Percentiles rank a stretch among this genome's conserved stretches.
Conservation (phyloP, 2,113 vertebrate genomes). For the human region DNA sequence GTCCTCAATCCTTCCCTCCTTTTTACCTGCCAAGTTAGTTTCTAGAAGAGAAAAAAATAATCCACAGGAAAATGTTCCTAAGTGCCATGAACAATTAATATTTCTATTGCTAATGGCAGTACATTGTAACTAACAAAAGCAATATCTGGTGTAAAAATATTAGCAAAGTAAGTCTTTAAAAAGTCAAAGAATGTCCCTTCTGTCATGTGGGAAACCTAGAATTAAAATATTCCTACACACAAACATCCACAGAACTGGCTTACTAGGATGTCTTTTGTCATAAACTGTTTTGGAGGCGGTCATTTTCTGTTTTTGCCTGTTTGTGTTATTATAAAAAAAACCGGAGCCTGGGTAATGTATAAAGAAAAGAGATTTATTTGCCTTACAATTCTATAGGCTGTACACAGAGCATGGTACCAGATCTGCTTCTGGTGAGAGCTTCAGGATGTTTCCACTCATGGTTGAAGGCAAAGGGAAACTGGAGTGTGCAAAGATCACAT, state of each 20-base stretch:
- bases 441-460: too few species aligned
- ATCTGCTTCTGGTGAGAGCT: too few species aligned
- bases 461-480: too few species aligned
- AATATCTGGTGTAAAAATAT: not conserved
- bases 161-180: not conserved
- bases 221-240: not conserved
- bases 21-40: not conserved
- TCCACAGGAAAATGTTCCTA: not conserved
- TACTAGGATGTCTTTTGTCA: not conserved
- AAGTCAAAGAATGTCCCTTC: not conserved
- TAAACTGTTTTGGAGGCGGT: not conserved
- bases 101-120: not conserved
- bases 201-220: not conserved
- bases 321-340: too few species aligned
- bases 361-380: too few species aligned
- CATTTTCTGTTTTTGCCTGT: too few species aligned
- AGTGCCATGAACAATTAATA: not conserved
- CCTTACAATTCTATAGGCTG: too few species aligned
- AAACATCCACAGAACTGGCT: not conserved
- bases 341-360: too few species aligned
- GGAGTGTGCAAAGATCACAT: too few species aligned
- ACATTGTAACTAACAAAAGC: not conserved
- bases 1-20: not conserved
- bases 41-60: slow-evolving; percentile 10
- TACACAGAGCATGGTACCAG: too few species aligned